phyloP scores from a whole-genome alignment of 2,888 invertebrate genomes.

The Hoplodrina blanda region DNA sequence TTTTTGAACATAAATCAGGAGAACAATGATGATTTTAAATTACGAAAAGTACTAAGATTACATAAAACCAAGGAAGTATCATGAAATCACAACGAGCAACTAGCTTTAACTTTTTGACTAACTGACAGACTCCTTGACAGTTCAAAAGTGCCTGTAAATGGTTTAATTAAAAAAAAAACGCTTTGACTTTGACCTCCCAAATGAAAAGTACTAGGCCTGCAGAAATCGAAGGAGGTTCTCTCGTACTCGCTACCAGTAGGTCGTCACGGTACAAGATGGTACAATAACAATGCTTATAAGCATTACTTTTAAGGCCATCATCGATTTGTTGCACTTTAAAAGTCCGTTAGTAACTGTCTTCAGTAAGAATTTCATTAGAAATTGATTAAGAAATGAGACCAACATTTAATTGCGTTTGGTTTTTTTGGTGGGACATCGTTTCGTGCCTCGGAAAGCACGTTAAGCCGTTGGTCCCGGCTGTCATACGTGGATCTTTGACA shows the following conservation, averaged over 20 bases:
- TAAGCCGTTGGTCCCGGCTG: too few species aligned
- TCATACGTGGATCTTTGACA: too few species aligned
- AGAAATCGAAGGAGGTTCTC: constrained; percentile 22
- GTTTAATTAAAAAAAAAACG: too few species aligned
- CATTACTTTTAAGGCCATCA: constrained; percentile 41
- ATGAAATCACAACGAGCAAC: background rate
- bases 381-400: background rate
- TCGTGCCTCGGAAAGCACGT: too few species aligned
- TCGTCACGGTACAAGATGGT: constrained; percentile 29
- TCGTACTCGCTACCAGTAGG: constrained; percentile 5
- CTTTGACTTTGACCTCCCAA: background rate
- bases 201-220: constrained; percentile 32
- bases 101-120: too few species aligned
- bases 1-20: constrained; percentile 6
- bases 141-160: too few species aligned
- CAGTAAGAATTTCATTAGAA: constrained; percentile 16
- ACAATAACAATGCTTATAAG: constrained; percentile 26
- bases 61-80: constrained; percentile 10
- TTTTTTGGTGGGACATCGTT: too few species aligned
- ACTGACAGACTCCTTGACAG: too few species aligned
- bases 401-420: too few species aligned
- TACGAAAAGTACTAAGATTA: constrained; percentile 26
- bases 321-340: constrained; percentile 56
- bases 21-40: background rate
- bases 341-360: constrained; percentile 52